These are phyloP conservation scores for Prionailurus viverrinus DNA, from an alignment of 2,113 vertebrate species.

Conservation along the genomic window DNA sequence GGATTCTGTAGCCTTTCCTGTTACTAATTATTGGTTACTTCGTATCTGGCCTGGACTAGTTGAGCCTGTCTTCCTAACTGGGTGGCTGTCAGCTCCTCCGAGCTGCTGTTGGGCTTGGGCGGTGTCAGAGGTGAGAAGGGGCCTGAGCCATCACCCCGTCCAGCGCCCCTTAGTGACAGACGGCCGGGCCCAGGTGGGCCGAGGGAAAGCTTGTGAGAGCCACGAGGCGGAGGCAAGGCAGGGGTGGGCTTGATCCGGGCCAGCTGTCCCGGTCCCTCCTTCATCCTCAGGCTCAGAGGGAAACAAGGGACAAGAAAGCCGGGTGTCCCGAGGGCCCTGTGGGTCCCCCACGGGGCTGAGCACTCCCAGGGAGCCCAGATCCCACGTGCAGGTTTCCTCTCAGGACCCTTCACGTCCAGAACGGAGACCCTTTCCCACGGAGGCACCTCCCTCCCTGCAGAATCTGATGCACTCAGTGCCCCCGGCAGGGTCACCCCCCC, in stretches of 20 bases:
- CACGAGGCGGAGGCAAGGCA: neutral
- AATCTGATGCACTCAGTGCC: accelerated
- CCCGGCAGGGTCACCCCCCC: too few relatives aligned
- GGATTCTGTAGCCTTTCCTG: neutral
- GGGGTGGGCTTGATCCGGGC: too few relatives aligned
- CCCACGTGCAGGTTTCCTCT: neutral
- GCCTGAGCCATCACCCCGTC: neutral
- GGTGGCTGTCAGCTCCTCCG: accelerated
- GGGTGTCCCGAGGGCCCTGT: neutral
- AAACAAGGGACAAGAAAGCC: neutral
- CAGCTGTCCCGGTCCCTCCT: neutral
- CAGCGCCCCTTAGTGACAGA: neutral
- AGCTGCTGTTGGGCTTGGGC: too few relatives aligned
- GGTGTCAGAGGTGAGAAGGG: neutral
- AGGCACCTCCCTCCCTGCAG: neutral
- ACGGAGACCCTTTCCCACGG: neutral
- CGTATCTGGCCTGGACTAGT: accelerated
- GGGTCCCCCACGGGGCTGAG: neutral
- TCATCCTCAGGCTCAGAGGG: neutral
- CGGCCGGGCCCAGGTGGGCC: neutral
- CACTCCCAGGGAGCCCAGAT: conserved; percentile 1
- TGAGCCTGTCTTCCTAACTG: neutral
- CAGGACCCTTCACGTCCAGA: neutral
- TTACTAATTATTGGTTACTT: too few relatives aligned
- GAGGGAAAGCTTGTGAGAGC: neutral